Base-by-base conservation (phyloP, 2,113 vertebrate species). In the Galemys pyrenaicus region DNA sequence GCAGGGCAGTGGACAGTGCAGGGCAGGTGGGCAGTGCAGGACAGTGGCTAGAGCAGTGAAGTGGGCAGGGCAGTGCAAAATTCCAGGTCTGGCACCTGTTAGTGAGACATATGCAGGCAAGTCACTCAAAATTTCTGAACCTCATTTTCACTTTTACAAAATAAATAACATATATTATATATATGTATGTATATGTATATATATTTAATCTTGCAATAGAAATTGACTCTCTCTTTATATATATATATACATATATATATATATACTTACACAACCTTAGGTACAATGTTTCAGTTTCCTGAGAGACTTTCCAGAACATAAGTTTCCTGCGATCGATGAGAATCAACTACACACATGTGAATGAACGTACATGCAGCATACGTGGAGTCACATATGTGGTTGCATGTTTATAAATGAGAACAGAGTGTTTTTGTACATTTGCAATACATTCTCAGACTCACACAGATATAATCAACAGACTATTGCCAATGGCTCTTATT, bases 401-500 rank as follows among this genome's bases (percentile, higher is more conserved):
- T 87, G 9, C 49, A 78, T 51, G 22, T 79, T 78, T 87, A 3
- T 32, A 56, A 77, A 62, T n/a, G 39, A 68, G 24, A 41, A 28
- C 46, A 78, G 16, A 22, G 2, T 58, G 9, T 20, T 32, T 58
- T 80, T 78, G 41, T 46, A 9, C 12, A 17, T 67, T 64, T 60
- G 51, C 24, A 24, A 20, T 30, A 22, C 24, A 32, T 60, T 78
- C 20, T 62, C 22, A 67, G 82, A 44, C 62, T 15, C 30, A 37
- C n/a, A 41, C 9, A 54, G 49, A 6, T 83, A n/a, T 62, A 51
- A 87, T 80, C n/a, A 46, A 75, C 3, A 70, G 73, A 16, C 22
- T 46, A 32, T n/a, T 89, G 51, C 46, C 75, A 71, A 84, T 30
- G 41, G 35, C 20, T 93, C 54, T 82, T 89, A 65, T 83, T 94